Percentiles rank a stretch among this genome's conserved stretches.
Conservation (phyloP, 2,113 vertebrate genomes). For the Phyllopteryx taeniolatus region DNA sequence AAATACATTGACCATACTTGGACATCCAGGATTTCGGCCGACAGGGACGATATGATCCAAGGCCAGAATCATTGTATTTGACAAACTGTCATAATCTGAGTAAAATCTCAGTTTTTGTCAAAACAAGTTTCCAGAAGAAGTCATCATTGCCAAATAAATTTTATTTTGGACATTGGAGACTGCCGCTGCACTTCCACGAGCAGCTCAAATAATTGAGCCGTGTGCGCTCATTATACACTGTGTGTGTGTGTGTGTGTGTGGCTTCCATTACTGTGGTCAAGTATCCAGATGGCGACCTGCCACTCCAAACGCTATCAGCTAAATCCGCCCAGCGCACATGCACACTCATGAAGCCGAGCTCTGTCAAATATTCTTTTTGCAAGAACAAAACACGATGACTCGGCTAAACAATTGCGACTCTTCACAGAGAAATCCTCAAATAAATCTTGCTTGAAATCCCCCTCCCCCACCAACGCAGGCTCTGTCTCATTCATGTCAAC, state of each 20-base stretch:
- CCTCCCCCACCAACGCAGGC: too few relatives aligned
- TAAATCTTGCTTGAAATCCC: too few relatives aligned
- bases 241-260: constrained; percentile 2
- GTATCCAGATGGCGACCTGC: constrained; percentile 37
- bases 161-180: not conserved
- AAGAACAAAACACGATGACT: not conserved
- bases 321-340: constrained; percentile 17
- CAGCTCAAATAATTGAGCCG: not conserved
- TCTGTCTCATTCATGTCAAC: too few relatives aligned
- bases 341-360: not conserved
- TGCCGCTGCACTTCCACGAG: not conserved
- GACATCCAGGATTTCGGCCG: too few relatives aligned
- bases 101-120: too few relatives aligned
- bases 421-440: too few relatives aligned
- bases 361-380: not conserved
- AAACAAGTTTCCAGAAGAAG: too few relatives aligned
- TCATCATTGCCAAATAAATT: too few relatives aligned
- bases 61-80: too few relatives aligned
- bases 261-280: constrained; percentile 18
- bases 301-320: constrained; percentile 32
- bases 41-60: too few relatives aligned
- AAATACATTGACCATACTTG: too few relatives aligned
- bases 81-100: too few relatives aligned
- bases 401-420: not conserved
- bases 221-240: constrained; percentile 46